Evolutionary conservation across 2,113 vertebrate species (phyloP).

Genomic region (Zingel zingel): DNA sequence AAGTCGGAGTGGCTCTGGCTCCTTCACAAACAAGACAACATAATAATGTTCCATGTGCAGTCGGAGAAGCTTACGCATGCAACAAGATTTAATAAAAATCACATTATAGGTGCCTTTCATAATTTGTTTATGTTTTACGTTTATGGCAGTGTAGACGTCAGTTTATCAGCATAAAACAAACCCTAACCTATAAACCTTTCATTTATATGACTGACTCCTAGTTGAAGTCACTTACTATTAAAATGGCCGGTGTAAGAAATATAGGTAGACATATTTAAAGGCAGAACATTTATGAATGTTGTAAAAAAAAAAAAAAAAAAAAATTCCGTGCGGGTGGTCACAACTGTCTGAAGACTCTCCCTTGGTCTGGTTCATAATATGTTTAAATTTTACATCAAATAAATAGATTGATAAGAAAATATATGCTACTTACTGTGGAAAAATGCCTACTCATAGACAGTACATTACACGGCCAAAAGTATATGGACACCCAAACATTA

Average conservation of each 20-base stretch:
- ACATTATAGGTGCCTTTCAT: constrained; percentile 21
- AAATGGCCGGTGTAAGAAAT: background rate
- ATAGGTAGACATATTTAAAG: background rate
- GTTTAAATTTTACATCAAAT: background rate
- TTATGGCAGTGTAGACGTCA: background rate
- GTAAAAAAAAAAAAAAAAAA: no score
- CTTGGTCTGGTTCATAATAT: background rate
- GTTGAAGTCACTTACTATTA: background rate
- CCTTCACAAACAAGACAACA: constrained; percentile 28
- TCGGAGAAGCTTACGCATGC: constrained; percentile 1
- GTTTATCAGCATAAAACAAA: constrained; percentile 3
- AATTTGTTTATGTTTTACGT: constrained; percentile 27
- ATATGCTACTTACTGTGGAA: background rate
- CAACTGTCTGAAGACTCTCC: background rate
- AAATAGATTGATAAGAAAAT: background rate
- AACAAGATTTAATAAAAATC: constrained; percentile 6
- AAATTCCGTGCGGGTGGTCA: background rate
- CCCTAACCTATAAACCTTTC: background rate
- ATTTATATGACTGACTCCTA: background rate
- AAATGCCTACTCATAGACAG: background rate
- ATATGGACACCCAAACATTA: no score
- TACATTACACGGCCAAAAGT: background rate
- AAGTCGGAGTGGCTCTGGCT: constrained; percentile 30
- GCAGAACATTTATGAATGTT: background rate
- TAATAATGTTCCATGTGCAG: constrained; percentile 37